These are phyloP conservation scores for Colletes collaris DNA, from an alignment of 2,888 invertebrate species.

Conservation along the genomic window DNA sequence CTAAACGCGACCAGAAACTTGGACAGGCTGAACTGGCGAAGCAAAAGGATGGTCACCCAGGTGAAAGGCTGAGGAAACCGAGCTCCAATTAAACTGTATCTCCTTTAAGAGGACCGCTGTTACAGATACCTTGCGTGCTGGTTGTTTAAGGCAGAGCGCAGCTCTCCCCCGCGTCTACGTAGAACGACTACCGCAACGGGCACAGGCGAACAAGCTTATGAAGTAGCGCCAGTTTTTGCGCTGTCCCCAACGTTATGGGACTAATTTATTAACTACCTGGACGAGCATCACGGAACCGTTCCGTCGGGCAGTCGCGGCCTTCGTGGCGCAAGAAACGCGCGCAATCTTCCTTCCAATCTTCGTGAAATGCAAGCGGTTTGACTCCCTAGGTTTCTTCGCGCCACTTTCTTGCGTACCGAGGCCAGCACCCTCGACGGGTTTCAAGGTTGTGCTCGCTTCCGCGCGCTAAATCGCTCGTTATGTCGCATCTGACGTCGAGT, in stretches of 20 bases:
- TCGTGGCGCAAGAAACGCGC: constrained; percentile 60
- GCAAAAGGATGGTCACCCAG: constrained; percentile 57
- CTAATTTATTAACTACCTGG: constrained; percentile 70
- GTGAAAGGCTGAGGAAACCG: constrained; percentile 69
- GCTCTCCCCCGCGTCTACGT: constrained; percentile 40
- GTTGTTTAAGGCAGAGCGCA: constrained; percentile 50
- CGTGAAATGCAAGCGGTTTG: constrained; percentile 54
- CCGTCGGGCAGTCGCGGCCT: constrained; percentile 41
- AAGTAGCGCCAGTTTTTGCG: constrained; percentile 64
- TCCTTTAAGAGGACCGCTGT: constrained; percentile 63
- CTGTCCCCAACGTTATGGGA: constrained; percentile 52
- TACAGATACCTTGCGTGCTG: constrained; percentile 57
- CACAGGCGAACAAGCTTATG: constrained; percentile 56
- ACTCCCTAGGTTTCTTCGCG: constrained; percentile 57
- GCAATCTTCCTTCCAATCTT: constrained; percentile 64
- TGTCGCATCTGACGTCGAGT: not conserved
- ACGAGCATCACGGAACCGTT: constrained; percentile 61
- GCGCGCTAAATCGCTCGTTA: not conserved
- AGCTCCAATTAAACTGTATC: constrained; percentile 70
- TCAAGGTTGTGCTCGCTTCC: constrained; percentile 13
- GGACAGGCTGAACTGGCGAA: constrained; percentile 11
- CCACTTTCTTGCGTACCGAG: constrained; percentile 55
- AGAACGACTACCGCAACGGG: constrained; percentile 1
- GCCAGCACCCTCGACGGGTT: constrained; percentile 8
- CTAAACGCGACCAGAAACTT: constrained; percentile 30